Evolutionary conservation across 2,113 vertebrate species (phyloP).

Genomic region (Aphelocoma coerulescens): DNA sequence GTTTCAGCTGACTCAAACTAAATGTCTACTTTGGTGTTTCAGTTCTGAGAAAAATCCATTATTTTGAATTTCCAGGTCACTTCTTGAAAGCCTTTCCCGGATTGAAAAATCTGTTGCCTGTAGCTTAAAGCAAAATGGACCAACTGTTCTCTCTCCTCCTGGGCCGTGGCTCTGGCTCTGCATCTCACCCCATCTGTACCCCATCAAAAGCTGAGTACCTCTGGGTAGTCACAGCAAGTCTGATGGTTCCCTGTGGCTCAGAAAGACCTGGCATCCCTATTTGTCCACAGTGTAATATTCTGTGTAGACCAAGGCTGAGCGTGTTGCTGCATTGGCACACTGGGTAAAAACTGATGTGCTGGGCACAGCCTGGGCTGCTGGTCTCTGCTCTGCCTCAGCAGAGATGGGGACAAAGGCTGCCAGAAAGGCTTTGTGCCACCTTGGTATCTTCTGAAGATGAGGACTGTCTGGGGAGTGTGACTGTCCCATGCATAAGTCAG

Average conservation of each 20-base stretch:
- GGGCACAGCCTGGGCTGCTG: neutral
- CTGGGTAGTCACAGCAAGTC: neutral
- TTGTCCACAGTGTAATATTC: neutral
- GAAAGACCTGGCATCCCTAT: neutral
- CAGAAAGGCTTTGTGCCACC: neutral
- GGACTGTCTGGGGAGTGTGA: neutral
- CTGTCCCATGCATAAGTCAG: neutral
- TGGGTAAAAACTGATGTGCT: neutral
- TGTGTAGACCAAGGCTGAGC: neutral
- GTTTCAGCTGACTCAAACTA: neutral
- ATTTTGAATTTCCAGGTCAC: slow-evolving; percentile 8
- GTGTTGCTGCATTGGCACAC: neutral
- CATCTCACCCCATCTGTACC: neutral
- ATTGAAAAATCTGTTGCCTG: slow-evolving; percentile 24
- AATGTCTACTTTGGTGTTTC: neutral
- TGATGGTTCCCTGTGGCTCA: neutral
- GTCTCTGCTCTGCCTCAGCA: neutral
- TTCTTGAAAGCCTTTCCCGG: slow-evolving; percentile 5
- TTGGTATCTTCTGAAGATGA: neutral
- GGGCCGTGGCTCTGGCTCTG: neutral
- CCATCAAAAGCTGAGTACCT: neutral
- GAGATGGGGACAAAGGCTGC: neutral
- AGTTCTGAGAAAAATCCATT: neutral
- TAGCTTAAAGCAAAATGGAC: slow-evolving; percentile 6
- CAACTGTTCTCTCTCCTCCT: slow-evolving; percentile 1